A percentile compares a stretch with the other conserved stretches of the same genome.
Conservation (phyloP, 2,113 vertebrate genomes). For the Pelmatolapia mariae region DNA sequence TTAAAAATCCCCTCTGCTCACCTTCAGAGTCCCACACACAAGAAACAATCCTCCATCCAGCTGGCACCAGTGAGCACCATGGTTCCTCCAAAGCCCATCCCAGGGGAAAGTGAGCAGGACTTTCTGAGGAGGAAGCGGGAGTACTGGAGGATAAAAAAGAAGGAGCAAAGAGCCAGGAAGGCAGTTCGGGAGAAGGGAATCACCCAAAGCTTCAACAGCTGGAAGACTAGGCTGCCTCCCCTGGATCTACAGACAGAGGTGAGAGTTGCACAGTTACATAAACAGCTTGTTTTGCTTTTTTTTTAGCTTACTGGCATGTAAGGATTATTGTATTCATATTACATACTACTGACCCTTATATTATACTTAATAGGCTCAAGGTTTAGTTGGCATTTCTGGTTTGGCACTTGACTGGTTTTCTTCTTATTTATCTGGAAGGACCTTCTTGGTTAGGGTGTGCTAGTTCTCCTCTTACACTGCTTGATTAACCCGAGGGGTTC, state of each 20-base stretch:
- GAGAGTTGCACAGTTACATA: background rate
- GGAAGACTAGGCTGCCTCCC: slow-evolving; percentile 20
- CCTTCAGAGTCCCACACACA: background rate
- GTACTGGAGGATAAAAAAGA: slow-evolving; percentile 78
- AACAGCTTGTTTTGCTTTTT: background rate
- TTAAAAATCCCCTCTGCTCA: background rate
- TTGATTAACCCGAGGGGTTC: accelerated
- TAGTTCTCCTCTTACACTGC: background rate
- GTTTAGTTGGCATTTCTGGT: background rate
- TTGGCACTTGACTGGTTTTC: background rate
- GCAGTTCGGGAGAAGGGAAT: slow-evolving; percentile 50
- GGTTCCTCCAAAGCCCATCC: slow-evolving; percentile 55
- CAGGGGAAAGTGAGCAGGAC: slow-evolving; percentile 60
- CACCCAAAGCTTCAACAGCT: background rate
- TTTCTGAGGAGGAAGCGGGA: slow-evolving; percentile 68
- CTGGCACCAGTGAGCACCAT: background rate
- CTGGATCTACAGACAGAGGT: slow-evolving; percentile 17
- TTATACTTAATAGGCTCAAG: background rate
- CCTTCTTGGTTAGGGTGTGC: accelerated
- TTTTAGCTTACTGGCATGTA: background rate
- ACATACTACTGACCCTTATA: background rate
- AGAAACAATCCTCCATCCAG: background rate
- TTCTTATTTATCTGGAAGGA: background rate
- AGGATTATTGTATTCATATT: background rate
- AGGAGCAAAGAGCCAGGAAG: slow-evolving; percentile 75